A percentile compares a stretch with the other conserved stretches of the same genome.
Evolutionary conservation across 2,888 invertebrate genomes (phyloP).

Genomic region (Poecilobothrus nobilitatus): DNA sequence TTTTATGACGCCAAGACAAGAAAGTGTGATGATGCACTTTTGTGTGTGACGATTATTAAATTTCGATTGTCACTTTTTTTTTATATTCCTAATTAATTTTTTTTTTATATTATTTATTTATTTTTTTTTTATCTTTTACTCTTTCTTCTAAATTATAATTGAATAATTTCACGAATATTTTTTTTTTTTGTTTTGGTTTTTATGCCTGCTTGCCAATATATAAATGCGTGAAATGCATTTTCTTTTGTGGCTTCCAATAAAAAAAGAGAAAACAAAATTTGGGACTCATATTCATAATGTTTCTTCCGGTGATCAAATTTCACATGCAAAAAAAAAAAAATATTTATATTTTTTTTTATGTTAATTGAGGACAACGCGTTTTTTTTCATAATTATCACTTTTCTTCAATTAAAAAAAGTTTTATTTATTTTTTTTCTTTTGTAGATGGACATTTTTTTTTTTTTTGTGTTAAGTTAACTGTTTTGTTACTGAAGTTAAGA

Average conservation of each 20-base stretch:
- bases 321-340: background rate
- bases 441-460: background rate
- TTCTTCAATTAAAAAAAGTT: background rate
- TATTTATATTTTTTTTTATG: too few species aligned
- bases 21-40: background rate
- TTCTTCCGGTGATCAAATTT: constrained; percentile 6
- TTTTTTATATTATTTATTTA: too few species aligned
- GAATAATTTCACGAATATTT: too few species aligned
- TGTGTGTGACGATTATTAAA: too few species aligned
- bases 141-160: too few species aligned
- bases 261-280: background rate
- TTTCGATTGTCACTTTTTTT: too few species aligned
- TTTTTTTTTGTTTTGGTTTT: too few species aligned
- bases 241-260: constrained; percentile 3
- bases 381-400: background rate
- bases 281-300: background rate
- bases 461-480: background rate
- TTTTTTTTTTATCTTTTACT: too few species aligned
- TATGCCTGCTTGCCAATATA: too few species aligned
- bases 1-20: background rate
- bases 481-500: background rate
- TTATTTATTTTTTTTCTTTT: too few species aligned
- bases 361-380: background rate
- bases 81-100: too few species aligned
- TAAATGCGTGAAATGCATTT: too few species aligned